These are phyloP conservation scores for Antheraea yamamai DNA, from an alignment of 2,888 invertebrate genomes.

Conservation along the genomic window DNA sequence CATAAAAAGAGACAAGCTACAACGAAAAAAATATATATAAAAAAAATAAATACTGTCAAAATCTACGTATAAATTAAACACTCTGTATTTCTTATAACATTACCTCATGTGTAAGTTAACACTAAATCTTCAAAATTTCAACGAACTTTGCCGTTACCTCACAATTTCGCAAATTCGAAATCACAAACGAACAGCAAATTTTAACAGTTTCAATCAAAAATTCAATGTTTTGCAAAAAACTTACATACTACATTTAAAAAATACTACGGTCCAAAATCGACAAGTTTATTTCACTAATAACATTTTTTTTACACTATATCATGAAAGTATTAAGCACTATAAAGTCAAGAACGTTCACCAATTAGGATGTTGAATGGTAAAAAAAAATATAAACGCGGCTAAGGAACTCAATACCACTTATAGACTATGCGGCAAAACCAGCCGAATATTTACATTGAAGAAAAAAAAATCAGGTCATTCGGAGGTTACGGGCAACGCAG, in stretches of 20 bases:
- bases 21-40: neutral
- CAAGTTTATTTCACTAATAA: slow-evolving; percentile 56
- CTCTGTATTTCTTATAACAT: neutral
- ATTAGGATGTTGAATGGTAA: slow-evolving; percentile 46
- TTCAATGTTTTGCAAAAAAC: slow-evolving; percentile 38
- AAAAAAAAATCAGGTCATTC: slow-evolving; percentile 81
- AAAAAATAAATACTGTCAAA: neutral
- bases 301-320: slow-evolving; percentile 47
- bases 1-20: neutral
- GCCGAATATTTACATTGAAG: slow-evolving; percentile 82
- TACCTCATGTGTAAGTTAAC: slow-evolving; percentile 18
- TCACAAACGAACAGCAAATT: slow-evolving; percentile 49
- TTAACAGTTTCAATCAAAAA: slow-evolving; percentile 44
- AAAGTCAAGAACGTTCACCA: slow-evolving; percentile 57
- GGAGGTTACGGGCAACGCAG: slow-evolving; percentile 81
- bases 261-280: slow-evolving; percentile 50
- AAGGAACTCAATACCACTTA: slow-evolving; percentile 81
- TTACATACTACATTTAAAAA: slow-evolving; percentile 41
- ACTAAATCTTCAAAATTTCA: slow-evolving; percentile 17
- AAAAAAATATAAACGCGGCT: slow-evolving; percentile 57
- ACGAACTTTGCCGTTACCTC: slow-evolving; percentile 16
- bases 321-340: slow-evolving; percentile 51
- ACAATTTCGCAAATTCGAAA: slow-evolving; percentile 27
- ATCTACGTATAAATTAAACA: neutral
- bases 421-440: slow-evolving; percentile 78